phyloP scores from a whole-genome alignment of 2,113 vertebrate species.

The Nibea coibor region DNA sequence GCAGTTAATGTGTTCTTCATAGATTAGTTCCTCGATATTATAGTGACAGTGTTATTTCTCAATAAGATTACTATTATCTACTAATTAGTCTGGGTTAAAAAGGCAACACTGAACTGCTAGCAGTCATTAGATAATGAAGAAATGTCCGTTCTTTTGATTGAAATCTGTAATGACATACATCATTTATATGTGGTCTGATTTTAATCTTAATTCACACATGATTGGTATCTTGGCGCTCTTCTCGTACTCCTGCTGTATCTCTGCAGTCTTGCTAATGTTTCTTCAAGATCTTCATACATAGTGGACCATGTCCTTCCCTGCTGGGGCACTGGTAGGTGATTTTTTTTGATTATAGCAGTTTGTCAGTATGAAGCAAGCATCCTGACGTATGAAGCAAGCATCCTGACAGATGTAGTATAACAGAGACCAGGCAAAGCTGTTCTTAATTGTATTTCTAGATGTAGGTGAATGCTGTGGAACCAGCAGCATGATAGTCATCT shows the following conservation, averaged over 20 bases:
- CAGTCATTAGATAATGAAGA: not conserved
- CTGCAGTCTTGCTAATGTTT: not conserved
- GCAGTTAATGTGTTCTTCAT: not conserved
- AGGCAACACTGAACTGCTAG: not conserved
- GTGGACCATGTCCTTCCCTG: not conserved
- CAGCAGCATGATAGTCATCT: too few relatives aligned
- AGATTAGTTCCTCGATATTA: not conserved
- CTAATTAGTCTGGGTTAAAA: not conserved
- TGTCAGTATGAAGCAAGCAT: not conserved
- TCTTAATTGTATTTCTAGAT: too few relatives aligned
- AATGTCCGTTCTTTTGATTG: not conserved
- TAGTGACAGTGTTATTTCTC: not conserved
- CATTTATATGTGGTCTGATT: slow-evolving; percentile 9
- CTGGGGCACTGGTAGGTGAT: not conserved
- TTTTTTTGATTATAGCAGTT: too few relatives aligned
- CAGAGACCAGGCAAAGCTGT: too few relatives aligned
- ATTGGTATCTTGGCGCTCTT: not conserved
- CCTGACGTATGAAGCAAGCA: not conserved
- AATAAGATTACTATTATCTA: not conserved
- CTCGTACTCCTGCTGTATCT: not conserved
- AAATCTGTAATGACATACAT: not conserved
- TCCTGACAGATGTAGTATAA: not conserved
- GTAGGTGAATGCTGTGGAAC: too few relatives aligned
- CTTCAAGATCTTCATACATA: not conserved
- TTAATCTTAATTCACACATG: not conserved